Evolutionary conservation across 2,888 invertebrate species (phyloP).

Genomic region (Drosophila rellima): DNA sequence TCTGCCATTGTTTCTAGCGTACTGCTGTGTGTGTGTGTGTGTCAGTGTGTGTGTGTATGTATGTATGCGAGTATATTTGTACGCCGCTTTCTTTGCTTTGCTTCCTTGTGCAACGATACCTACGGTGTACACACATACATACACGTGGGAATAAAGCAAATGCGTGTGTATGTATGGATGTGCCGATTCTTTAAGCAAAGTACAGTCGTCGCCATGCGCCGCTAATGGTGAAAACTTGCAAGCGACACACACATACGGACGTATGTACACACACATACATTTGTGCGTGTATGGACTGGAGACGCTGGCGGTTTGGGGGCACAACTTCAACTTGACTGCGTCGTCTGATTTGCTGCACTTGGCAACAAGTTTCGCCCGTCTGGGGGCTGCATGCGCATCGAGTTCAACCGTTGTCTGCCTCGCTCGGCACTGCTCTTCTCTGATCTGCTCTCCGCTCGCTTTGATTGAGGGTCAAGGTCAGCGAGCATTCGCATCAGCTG

Average conservation of each 20-base stretch:
- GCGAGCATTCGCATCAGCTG: conserved; percentile 72
- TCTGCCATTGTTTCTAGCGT: conserved; percentile 59
- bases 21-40: conserved; percentile 13
- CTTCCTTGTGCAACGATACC: conserved; percentile 64
- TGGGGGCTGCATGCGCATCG: conserved; percentile 42
- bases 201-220: conserved; percentile 70
- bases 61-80: conserved; percentile 16
- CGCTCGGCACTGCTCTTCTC: conserved; percentile 8
- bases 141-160: conserved; percentile 43
- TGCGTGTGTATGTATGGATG: conserved; percentile 21
- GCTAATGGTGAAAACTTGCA: conserved; percentile 77
- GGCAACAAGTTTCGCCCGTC: conserved; percentile 67
- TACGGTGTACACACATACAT: conserved; percentile 29
- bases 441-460: conserved; percentile 31
- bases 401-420: conserved; percentile 31
- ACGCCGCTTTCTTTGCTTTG: conserved; percentile 58
- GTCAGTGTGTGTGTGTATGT: conserved; percentile 9
- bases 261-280: conserved; percentile 6
- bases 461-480: conserved; percentile 80
- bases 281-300: conserved; percentile 26
- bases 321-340: conserved; percentile 63
- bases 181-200: conserved; percentile 59
- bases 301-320: conserved; percentile 33
- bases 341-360: conserved; percentile 62
- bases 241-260: conserved; percentile 40